Evolutionary conservation across 2,888 invertebrate genomes (phyloP), one percentile per base, ranked within the genome.

Genomic region (Timandra comae): DNA sequence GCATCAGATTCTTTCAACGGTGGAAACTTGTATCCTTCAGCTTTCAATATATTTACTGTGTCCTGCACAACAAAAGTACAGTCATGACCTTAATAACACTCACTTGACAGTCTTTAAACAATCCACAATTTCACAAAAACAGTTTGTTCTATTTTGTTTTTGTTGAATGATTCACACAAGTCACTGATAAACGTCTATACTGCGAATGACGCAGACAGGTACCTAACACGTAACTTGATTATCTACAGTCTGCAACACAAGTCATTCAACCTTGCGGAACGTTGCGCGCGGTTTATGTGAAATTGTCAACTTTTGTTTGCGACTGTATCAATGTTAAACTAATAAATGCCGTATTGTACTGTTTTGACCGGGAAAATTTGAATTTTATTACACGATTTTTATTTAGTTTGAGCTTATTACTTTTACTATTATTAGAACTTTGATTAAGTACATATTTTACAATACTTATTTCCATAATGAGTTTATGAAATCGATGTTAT

Each of bases 1-100:
- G 99, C 99, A 80, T 99, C 99, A 35, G 97, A 95, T 80, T 99
- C 99, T 64, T 95, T 94, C 32, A 98, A 76, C 21, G 90, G 87
- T 1, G 98, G 98, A 69, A 99, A 98, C 52, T 92, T 92, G 73
- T 91, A 93, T 20, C 97, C 98, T 87, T 98, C 98, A 26, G 95
- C 90, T 82, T 98, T 99, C 88, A 99, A 90, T 52, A 96, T 91
- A 62, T 94, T 95, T 80, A 97, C 93, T 1, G 95, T 95, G 71
- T 99, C 99, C 92, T 96, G 35, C 25, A 43, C 30, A 63, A 61
- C 30, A 63, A 66, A 48, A 22, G 8, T 22, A 11, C 9, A 10
- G 7, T 24, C 24, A 24, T 11, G 16, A 16, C 16, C 16, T 16
- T 16, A 38, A 41, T 16, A 30, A 24, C 24, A 16, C 21, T 27